Evolutionary conservation across 2,888 invertebrate species (phyloP).

Genomic region (Caenorhabditis imperialis): DNA sequence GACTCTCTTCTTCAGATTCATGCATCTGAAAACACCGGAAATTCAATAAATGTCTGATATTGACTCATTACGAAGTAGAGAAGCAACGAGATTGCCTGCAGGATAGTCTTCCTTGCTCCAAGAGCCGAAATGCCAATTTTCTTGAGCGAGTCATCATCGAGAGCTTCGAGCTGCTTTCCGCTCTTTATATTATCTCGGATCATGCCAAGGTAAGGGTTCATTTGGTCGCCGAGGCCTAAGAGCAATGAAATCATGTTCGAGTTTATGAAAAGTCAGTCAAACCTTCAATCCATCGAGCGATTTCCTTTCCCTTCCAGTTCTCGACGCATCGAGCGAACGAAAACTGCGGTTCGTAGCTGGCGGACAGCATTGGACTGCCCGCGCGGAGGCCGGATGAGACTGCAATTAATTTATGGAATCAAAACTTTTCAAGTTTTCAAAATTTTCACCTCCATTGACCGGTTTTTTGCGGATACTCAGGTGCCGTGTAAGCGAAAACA

Average conservation of each 20-base stretch:
- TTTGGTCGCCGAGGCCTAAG: slow-evolving; percentile 63
- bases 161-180: slow-evolving; percentile 87
- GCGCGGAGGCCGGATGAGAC: slow-evolving; percentile 45
- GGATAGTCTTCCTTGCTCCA: slow-evolving; percentile 92
- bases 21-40: slow-evolving; percentile 89
- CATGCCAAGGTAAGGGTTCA: slow-evolving; percentile 60
- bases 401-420: no score
- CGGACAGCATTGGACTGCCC: slow-evolving; percentile 51
- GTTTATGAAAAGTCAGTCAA: no score
- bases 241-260: no score
- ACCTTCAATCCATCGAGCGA: slow-evolving; percentile 68
- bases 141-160: slow-evolving; percentile 90
- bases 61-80: slow-evolving; percentile 86
- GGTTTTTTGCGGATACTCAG: slow-evolving; percentile 11
- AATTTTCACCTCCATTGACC: slow-evolving; percentile 11
- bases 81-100: slow-evolving; percentile 92
- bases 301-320: slow-evolving; percentile 61
- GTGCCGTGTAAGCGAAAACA: slow-evolving; percentile 25
- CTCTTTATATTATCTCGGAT: slow-evolving; percentile 58
- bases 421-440: slow-evolving; percentile 10
- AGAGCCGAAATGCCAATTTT: slow-evolving; percentile 88
- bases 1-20: slow-evolving; percentile 90
- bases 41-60: no score
- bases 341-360: slow-evolving; percentile 50
- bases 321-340: slow-evolving; percentile 57